Conservation (phyloP, 2,797 vertebrate species). For the Echeneis naucrates region DNA sequence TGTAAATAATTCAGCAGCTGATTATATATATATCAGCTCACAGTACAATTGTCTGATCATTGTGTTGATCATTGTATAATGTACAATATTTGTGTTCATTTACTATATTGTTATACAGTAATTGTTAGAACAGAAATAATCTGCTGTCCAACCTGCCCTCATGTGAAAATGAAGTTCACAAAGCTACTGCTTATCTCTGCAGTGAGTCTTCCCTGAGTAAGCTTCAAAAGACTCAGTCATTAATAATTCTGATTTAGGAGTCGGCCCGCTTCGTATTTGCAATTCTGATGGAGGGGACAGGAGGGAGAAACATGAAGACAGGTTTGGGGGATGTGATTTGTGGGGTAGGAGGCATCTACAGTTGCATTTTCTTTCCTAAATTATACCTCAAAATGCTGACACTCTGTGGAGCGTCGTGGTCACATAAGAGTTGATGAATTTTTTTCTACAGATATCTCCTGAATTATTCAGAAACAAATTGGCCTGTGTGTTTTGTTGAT, state of each 20-base stretch:
- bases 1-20: not conserved
- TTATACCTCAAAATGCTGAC: slow-evolving; percentile 68
- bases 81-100: not conserved
- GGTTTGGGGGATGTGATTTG: slow-evolving; percentile 26
- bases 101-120: not conserved
- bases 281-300: slow-evolving; percentile 68
- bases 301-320: slow-evolving; percentile 24
- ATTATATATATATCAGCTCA: not conserved
- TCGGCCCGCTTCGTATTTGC: slow-evolving; percentile 63
- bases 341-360: slow-evolving; percentile 16
- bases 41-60: not conserved
- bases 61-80: not conserved
- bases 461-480: slow-evolving; percentile 67
- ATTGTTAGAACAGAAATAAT: slow-evolving; percentile 5
- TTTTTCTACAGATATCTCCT: slow-evolving; percentile 36
- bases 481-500: slow-evolving; percentile 47
- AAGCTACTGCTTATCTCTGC: slow-evolving; percentile 24
- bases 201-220: slow-evolving; percentile 28
- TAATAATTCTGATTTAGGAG: slow-evolving; percentile 76
- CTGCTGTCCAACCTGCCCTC: not conserved
- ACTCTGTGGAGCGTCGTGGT: slow-evolving; percentile 22
- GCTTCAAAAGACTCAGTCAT: slow-evolving; percentile 69
- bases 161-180: not conserved
- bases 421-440: slow-evolving; percentile 48
- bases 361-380: slow-evolving; percentile 44